A percentile compares a stretch with the other conserved stretches of the same genome.
Evolutionary conservation across 2,113 vertebrate species (phyloP).

Genomic region (Dasyornis broadbenti): DNA sequence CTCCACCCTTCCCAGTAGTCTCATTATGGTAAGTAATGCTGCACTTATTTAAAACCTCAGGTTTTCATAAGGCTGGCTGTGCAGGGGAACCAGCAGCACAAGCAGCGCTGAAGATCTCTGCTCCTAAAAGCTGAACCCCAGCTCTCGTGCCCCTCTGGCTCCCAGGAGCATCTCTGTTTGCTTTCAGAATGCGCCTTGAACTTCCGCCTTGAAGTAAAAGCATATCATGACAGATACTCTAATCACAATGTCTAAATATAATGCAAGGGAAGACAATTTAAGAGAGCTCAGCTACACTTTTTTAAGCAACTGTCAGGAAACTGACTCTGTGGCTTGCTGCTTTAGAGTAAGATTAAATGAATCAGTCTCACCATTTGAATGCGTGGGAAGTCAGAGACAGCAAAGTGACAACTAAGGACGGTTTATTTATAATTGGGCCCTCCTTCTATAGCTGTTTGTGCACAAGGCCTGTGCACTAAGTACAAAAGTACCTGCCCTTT

Average conservation of each 20-base stretch:
- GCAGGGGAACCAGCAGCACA: not conserved
- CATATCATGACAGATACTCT: not conserved
- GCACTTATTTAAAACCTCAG: conserved; percentile 5
- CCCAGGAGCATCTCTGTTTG: not conserved
- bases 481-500: not conserved
- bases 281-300: conserved; percentile 2
- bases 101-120: not conserved
- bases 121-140: not conserved
- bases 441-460: conserved; percentile 13
- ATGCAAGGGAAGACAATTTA: conserved; percentile 20
- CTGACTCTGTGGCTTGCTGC: conserved; percentile 29
- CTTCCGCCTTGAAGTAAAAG: conserved; percentile 12
- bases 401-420: conserved; percentile 29
- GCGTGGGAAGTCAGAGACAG: conserved; percentile 58
- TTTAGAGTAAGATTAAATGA: conserved; percentile 60
- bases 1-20: conserved; percentile 3
- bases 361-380: conserved; percentile 57
- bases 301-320: conserved; percentile 45
- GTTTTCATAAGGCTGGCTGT: not conserved
- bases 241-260: conserved; percentile 45
- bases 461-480: not conserved
- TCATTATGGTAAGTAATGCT: conserved; percentile 42
- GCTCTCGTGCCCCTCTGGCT: fast-evolving
- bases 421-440: conserved; percentile 45
- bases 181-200: not conserved